Evolutionary conservation across 2,888 invertebrate species (phyloP).

Genomic region (Leptopilina syphax): DNA sequence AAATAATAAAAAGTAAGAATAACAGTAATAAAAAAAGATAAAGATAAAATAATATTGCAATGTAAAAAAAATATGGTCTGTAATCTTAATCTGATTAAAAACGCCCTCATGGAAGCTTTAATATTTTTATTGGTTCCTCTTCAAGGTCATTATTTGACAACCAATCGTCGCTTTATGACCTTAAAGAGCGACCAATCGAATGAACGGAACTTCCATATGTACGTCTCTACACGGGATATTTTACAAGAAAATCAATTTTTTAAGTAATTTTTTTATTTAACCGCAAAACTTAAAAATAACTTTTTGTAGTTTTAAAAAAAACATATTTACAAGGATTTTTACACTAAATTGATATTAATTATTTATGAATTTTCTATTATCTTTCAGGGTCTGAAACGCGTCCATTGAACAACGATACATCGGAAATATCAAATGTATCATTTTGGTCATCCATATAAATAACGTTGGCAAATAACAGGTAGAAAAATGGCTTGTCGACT

Average conservation of each 20-base stretch:
- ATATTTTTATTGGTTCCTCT: too few relatives aligned
- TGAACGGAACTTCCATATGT: too few relatives aligned
- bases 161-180: too few relatives aligned
- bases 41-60: too few relatives aligned
- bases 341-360: neutral
- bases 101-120: too few relatives aligned
- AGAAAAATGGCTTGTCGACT: conserved; percentile 42
- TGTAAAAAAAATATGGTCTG: too few relatives aligned
- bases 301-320: neutral
- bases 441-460: neutral
- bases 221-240: neutral
- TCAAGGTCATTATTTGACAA: too few relatives aligned
- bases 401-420: conserved; percentile 2
- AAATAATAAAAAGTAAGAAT: too few relatives aligned
- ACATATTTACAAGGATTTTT: neutral
- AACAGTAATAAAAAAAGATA: too few relatives aligned
- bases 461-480: conserved; percentile 27
- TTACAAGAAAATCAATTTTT: neutral
- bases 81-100: too few relatives aligned
- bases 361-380: neutral
- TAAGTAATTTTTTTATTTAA: neutral
- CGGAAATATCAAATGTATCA: neutral
- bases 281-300: neutral
- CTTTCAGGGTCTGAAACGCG: neutral
- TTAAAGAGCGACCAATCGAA: neutral